Evolutionary conservation across 1,140 invertebrate species (phyloP).

Genomic region (Lucilia cuprina): DNA sequence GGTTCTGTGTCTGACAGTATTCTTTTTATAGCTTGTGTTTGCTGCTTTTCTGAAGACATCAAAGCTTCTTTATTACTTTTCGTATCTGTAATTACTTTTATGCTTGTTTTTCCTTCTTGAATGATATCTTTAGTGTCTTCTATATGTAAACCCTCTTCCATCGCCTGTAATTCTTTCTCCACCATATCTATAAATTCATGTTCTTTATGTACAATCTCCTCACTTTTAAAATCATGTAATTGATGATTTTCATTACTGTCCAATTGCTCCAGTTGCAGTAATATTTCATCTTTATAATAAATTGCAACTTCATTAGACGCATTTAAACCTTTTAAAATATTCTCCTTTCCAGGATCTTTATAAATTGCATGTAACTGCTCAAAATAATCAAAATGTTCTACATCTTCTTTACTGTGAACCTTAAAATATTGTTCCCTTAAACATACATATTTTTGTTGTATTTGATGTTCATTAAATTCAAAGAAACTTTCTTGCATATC

Average conservation of each 20-base stretch:
- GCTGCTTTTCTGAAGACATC: neutral
- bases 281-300: conserved; percentile 8
- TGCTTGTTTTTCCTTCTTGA: no score
- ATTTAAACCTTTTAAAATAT: neutral
- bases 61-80: neutral
- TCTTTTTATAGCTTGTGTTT: neutral
- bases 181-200: conserved; percentile 29
- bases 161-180: conserved; percentile 18
- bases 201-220: conserved; percentile 34
- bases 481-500: conserved; percentile 38
- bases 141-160: neutral
- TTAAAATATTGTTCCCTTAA: conserved; percentile 30
- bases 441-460: conserved; percentile 21
- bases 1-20: no score
- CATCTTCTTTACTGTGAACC: conserved; percentile 11
- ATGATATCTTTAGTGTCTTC: neutral
- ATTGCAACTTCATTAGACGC: neutral
- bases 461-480: conserved; percentile 27
- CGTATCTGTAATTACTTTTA: neutral
- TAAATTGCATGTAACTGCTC: conserved; percentile 34
- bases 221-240: neutral
- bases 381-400: conserved; percentile 37
- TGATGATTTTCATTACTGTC: neutral
- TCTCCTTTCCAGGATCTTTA: neutral
- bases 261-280: neutral